Evolutionary conservation across 1,140 invertebrate species (phyloP), one percentile per base, ranked within the genome.

Genomic region (Drosophila bifasciata): DNA sequence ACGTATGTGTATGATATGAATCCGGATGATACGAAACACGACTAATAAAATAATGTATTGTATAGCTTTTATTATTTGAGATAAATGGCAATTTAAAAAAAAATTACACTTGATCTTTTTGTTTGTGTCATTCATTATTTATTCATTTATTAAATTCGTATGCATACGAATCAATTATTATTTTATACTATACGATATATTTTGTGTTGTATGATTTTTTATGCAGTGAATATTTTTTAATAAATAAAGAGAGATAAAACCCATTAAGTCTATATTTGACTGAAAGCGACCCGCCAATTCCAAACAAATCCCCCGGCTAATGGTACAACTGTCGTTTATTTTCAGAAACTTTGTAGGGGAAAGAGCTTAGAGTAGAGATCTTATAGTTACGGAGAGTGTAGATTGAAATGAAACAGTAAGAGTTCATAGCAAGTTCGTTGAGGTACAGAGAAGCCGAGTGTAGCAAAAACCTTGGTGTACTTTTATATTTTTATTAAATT

Each of bases 161-260:
- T 86, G 77, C 81, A 85, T 86, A 86, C 81, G 81, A 85, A 80
- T 64, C 43, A 68, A 78, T 67, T 88, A 71, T 86, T 75, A 79
- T 88, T 83, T 88, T 66, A 69, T 74, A 75, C 52, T 57, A 62
- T 61, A 46, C 51, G 68, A 76, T 88, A 76, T 83, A 62, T 80
- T 86, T 86, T 86, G 81, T 88, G 81, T 86, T 86, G 81, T 88
- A 78, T 88, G 75, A 86, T 86, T 88, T 86, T 78, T 71, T 86
- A 81, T 88, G 74, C 74, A 88, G 70, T 88, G 66, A 76, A 86
- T 52, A 74, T 83, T 88, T 85, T 36, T 68, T 76, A 86, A 78
- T 88, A 88, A 88, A 88, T 86, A 86, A 78, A 86, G 11, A 55
- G 36, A 86, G 41, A 60, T 78, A n/a, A 52, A 79, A 72, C 62